phyloP scores from a whole-genome alignment of 2,797 vertebrate genomes.

The Phalanger gymnotis region DNA sequence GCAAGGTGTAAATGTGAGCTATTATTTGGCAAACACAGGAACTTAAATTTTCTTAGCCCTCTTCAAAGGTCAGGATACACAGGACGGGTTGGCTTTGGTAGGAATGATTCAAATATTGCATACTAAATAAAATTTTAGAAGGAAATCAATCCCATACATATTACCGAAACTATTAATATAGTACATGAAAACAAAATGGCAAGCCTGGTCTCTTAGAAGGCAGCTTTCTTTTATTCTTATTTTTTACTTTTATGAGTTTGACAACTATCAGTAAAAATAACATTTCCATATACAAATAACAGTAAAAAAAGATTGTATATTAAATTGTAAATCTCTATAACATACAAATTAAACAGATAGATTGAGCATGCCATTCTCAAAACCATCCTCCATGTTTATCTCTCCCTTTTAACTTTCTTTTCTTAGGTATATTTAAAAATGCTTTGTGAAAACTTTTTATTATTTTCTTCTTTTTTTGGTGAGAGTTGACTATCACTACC shows the following conservation, averaged over 20 bases:
- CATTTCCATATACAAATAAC: neutral
- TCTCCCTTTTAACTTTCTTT: neutral
- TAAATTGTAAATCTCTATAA: neutral
- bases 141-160: neutral
- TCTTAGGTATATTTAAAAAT: neutral
- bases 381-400: neutral
- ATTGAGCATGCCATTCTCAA: neutral
- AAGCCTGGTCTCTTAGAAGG: neutral
- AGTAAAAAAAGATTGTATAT: neutral
- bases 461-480: neutral
- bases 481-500: neutral
- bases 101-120: slow-evolving; percentile 11
- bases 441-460: neutral
- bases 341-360: neutral
- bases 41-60: neutral
- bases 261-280: neutral
- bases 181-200: neutral
- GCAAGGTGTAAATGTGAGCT: neutral
- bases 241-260: neutral
- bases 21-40: neutral
- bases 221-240: neutral
- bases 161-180: neutral
- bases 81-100: neutral
- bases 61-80: neutral
- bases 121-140: neutral